Conservation (phyloP, 2,888 invertebrate species). For the Eupelmus urozonus region DNA sequence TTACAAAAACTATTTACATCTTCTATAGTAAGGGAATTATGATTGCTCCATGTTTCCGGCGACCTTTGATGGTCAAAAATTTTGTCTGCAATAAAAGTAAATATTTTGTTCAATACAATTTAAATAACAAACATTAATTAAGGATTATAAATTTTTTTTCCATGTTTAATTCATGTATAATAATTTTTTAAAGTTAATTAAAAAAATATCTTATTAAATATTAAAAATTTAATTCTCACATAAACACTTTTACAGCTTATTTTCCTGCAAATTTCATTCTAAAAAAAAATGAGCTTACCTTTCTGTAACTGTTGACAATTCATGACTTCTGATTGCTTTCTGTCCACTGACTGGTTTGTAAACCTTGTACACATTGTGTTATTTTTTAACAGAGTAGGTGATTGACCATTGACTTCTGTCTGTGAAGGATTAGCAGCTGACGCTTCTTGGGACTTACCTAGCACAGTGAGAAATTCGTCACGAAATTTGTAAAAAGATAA, state of each 20-base stretch:
- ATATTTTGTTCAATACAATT: background rate
- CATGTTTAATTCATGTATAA: background rate
- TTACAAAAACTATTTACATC: constrained; percentile 81
- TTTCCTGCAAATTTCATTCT: background rate
- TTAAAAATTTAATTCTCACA: constrained; percentile 13
- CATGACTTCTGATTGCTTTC: constrained; percentile 38
- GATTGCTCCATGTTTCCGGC: constrained; percentile 82
- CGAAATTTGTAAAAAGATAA: constrained; percentile 87
- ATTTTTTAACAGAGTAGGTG: constrained; percentile 31
- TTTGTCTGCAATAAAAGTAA: constrained; percentile 60
- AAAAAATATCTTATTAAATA: background rate
- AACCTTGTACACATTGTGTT: constrained; percentile 44
- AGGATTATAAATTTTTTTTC: constrained; percentile 3
- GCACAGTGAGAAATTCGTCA: constrained; percentile 85
- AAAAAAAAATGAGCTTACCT: constrained; percentile 49
- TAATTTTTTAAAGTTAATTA: background rate
- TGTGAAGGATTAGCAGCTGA: constrained; percentile 36
- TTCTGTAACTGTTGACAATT: constrained; percentile 52
- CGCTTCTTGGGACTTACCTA: constrained; percentile 79
- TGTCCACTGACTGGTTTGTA: constrained; percentile 31
- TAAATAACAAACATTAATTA: background rate
- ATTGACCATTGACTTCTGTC: constrained; percentile 55
- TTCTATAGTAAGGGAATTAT: constrained; percentile 79
- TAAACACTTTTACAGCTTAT: too few relatives aligned
- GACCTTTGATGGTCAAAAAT: constrained; percentile 81